Evolutionary conservation across 53 echinoderm and acorn worm genomes (phyloP).

Genomic region (Arbacia lixula): DNA sequence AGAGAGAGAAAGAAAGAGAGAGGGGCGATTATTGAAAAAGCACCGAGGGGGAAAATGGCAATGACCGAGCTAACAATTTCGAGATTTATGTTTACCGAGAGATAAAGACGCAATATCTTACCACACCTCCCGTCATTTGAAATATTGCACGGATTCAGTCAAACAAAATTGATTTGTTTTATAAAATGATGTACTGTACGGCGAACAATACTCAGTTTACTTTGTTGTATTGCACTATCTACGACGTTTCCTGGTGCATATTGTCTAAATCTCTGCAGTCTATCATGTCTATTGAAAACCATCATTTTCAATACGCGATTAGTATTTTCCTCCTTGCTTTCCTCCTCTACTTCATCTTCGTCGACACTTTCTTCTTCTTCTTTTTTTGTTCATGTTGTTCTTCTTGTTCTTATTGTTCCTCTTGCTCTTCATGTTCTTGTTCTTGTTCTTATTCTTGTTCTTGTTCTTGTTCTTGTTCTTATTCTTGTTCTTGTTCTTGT

Average conservation of each 20-base stretch:
- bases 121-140: background rate
- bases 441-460: background rate
- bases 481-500: too few relatives aligned
- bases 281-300: too few relatives aligned
- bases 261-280: too few relatives aligned
- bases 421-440: background rate
- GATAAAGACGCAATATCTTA: background rate
- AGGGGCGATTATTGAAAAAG: conserved; percentile 19
- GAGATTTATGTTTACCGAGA: background rate
- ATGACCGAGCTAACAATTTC: conserved; percentile 18
- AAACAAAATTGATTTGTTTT: background rate
- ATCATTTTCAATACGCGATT: background rate
- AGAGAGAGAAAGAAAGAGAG: too few relatives aligned
- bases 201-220: too few relatives aligned
- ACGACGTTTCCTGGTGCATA: too few relatives aligned
- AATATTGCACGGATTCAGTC: too few relatives aligned
- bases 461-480: background rate
- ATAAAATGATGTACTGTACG: too few relatives aligned
- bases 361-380: background rate
- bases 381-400: background rate
- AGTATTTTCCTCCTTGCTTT: background rate
- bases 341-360: background rate
- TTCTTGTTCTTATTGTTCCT: background rate
- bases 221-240: too few relatives aligned
- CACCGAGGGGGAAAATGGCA: background rate